Evolutionary conservation across 2,797 vertebrate species (phyloP).

Genomic region (Aythya fuligula): DNA sequence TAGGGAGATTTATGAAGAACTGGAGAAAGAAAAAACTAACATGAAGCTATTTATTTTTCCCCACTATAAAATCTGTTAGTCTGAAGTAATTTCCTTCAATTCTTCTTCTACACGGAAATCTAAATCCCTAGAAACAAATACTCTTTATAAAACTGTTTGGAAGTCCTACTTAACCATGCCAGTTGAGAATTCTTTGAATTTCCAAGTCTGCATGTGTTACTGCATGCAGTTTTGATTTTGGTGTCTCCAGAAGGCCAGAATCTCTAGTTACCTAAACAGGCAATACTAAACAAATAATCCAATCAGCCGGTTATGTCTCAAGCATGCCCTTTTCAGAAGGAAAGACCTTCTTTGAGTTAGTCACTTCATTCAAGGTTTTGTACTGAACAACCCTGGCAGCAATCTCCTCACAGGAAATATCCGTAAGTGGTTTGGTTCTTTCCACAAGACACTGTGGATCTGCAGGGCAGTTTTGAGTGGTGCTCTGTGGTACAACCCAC

Average conservation of each 20-base stretch:
- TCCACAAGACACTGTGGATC: not conserved
- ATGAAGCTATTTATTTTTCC: not conserved
- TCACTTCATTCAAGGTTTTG: not conserved
- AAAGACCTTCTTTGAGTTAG: not conserved
- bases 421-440: not conserved
- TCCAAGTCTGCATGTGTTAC: not conserved
- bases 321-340: not conserved
- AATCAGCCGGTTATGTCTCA: not conserved
- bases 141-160: not conserved
- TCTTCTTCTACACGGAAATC: not conserved
- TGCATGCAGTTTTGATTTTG: not conserved
- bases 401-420: not conserved
- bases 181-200: not conserved
- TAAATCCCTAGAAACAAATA: not conserved
- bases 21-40: not conserved
- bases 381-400: not conserved
- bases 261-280: not conserved
- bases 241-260: not conserved
- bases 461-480: not conserved
- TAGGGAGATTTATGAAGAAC: not conserved
- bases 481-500: not conserved
- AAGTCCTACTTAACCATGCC: not conserved
- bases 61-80: not conserved
- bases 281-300: not conserved
- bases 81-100: constrained; percentile 1